phyloP scores from a whole-genome alignment of 2,797 vertebrate species.

The Prionace glauca region DNA sequence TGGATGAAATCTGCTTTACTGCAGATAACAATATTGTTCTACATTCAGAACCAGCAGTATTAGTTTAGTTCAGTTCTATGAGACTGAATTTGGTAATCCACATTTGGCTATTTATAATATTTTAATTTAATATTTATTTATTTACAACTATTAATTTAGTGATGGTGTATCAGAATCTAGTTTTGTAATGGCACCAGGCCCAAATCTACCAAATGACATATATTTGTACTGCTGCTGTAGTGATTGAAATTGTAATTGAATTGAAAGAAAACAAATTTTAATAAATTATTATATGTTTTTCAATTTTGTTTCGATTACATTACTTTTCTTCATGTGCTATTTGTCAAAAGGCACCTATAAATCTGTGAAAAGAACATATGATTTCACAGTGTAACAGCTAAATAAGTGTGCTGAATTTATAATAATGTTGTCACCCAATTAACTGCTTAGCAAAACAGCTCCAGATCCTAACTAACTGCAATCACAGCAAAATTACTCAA shows the following conservation, averaged over 20 bases:
- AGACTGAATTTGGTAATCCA: slow-evolving; percentile 47
- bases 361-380: background rate
- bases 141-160: slow-evolving; percentile 62
- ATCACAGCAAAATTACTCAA: background rate
- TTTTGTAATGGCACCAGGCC: background rate
- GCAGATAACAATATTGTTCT: slow-evolving; percentile 59
- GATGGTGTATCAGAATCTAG: background rate
- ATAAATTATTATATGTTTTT: slow-evolving; percentile 30
- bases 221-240: background rate
- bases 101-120: slow-evolving; percentile 48
- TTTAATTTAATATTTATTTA: slow-evolving; percentile 56
- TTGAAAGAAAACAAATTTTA: background rate
- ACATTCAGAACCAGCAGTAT: slow-evolving; percentile 25
- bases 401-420: background rate
- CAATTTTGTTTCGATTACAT: background rate
- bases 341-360: background rate
- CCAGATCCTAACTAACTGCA: background rate
- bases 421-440: background rate
- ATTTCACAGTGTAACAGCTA: background rate
- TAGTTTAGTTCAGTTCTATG: background rate
- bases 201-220: background rate
- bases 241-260: background rate
- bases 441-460: background rate
- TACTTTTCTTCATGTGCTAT: background rate
- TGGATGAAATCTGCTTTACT: slow-evolving; percentile 50